Conservation (phyloP, 1,140 invertebrate genomes). For the Apocrypta bakeri region DNA sequence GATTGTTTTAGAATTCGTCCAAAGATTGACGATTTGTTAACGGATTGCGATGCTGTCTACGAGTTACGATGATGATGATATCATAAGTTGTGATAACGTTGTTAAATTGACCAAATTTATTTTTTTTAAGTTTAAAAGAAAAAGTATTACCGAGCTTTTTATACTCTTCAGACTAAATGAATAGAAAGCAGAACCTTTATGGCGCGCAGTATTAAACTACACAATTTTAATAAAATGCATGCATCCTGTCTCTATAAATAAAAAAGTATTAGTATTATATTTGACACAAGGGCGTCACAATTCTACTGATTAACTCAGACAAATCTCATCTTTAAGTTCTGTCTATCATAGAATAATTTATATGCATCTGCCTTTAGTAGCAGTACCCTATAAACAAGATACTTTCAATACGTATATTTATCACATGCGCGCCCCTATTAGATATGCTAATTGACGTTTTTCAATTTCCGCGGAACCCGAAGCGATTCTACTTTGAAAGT, state of each 20-base stretch:
- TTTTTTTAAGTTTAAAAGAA: no score
- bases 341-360: conserved; percentile 1
- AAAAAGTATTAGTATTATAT: neutral
- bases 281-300: neutral
- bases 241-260: no score
- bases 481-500: conserved; percentile 25
- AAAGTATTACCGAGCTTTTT: no score
- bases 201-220: no score
- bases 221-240: no score
- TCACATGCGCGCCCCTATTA: conserved; percentile 8
- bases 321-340: neutral
- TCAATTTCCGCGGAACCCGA: conserved; percentile 24
- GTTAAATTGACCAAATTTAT: no score
- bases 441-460: conserved; percentile 44
- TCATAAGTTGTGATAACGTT: no score
- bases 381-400: neutral
- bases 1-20: neutral
- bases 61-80: no score
- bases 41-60: no score
- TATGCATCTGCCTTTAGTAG: neutral
- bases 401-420: neutral
- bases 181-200: no score
- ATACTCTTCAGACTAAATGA: no score
- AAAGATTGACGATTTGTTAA: no score
- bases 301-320: neutral